Evolutionary conservation across 2,888 invertebrate genomes (phyloP).

Genomic region (Caenorhabditis angaria): DNA sequence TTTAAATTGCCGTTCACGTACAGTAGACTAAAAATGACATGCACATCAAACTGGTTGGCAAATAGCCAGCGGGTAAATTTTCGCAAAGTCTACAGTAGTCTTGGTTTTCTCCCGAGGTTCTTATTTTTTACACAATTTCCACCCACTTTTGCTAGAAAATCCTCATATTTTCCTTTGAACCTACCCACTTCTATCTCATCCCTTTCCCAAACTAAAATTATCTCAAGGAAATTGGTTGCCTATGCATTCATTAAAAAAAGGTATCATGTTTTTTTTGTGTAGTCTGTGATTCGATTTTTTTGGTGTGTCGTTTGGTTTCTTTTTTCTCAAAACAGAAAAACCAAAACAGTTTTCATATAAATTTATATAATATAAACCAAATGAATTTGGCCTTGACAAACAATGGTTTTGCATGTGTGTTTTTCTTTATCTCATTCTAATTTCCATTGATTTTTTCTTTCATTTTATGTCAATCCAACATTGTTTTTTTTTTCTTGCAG

Average conservation of each 20-base stretch:
- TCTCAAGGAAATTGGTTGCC: background rate
- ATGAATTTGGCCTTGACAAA: background rate
- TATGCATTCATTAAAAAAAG: background rate
- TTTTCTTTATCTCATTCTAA: background rate
- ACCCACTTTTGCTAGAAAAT: too few relatives aligned
- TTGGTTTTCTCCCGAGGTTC: too few relatives aligned
- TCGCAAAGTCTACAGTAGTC: too few relatives aligned
- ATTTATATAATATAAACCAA: too few relatives aligned
- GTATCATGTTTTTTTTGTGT: conserved; percentile 11
- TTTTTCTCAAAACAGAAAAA: background rate
- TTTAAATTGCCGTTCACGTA: too few relatives aligned
- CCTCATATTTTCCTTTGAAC: too few relatives aligned
- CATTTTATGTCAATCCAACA: background rate
- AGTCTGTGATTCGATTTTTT: conserved; percentile 14
- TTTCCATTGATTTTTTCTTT: background rate
- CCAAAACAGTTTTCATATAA: conserved; percentile 1
- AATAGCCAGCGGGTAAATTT: too few relatives aligned
- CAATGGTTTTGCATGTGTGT: background rate
- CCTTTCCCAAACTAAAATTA: background rate
- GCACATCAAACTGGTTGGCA: too few relatives aligned
- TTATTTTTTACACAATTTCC: too few relatives aligned
- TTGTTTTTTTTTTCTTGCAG: conserved; percentile 26
- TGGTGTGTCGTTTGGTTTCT: conserved; percentile 4
- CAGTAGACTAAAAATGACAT: too few relatives aligned
- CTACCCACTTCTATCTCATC: too few relatives aligned